Base-by-base conservation (phyloP, 2,113 vertebrate species). In the Mungos mungo region DNA sequence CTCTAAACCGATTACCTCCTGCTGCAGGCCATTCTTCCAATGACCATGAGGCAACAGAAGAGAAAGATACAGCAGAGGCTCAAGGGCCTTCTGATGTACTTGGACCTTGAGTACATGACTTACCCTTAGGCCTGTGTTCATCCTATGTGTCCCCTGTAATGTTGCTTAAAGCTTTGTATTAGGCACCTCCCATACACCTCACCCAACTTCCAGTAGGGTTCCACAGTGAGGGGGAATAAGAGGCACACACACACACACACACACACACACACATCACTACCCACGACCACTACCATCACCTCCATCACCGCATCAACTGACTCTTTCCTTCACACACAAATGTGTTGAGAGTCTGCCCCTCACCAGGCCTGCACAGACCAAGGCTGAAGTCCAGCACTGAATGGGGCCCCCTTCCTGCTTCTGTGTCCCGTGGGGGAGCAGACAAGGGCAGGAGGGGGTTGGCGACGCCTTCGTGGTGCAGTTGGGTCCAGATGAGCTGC, bases 401-500 rank as follows among this genome's bases (percentile, higher is more conserved):
- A 31, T 47, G 12, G 0, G 57, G 69, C 3, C 45, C 76, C 29
- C 63, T 86, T 83, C 41, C 60, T 50, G 52, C 50, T n/a, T 76
- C 88, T 2, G 0, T 2, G 88, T 76, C 52, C 85, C 15, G 0
- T 1, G 2, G 33, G 68, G 68, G 35, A 87, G 68, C 88, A 79
- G 96, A 74, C 41, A 3, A 27, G 45, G 3, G 72, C 27, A 23
- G 74, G 77, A 65, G 33, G 60, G 63, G 92, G 85, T 45, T 82
- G 83, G 88, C 18, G 2, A 52, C 45, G 69, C 92, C 83, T 96
- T 87, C 80, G 45, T 18, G 45, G 92, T 82, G 90, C 95, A 79
- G 92, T 92, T 83, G 89, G 69, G 52, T 90, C 86, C 33, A 31
- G 33, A 87, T 77, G 80, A 96, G 68, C 77, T 33, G 74, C 66